Evolutionary conservation across 2,888 invertebrate genomes (phyloP), one percentile per base, ranked within the genome.

Genomic region (Harpalus rubripes): DNA sequence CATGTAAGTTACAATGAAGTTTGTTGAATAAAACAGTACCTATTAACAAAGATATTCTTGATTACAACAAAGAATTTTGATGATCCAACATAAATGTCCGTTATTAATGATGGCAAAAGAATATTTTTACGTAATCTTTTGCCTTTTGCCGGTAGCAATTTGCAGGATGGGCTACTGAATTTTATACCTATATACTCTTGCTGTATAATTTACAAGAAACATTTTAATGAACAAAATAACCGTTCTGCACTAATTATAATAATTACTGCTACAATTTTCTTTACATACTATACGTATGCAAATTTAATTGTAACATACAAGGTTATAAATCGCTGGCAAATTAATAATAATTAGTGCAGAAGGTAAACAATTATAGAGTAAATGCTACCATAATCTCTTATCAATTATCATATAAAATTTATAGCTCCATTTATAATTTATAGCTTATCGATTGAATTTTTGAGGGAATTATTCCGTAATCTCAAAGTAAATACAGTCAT

Each of bases 191-290:
- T 61, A 83, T 76, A 39, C 63, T 16, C 56, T 32, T 61, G 68
- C 72, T 61, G 63, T 83, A 59, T 83, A 83, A 83, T 83, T 83
- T 83, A 16, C 44, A 15, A 72, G 83, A 83, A 74, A 76, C 61
- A 83, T 74, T 83, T 83, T 83, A 83, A 83, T 83, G 83, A 83
- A 83, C 83, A 83, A 83, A 83, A 83, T 83, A 74, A 83, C 83
- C 74, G 61, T 18, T 83, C 22, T 61, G 32, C 59, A 18, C 61
- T 83, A 83, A 83, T 83, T 74, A 83, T 83, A 41, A 76, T 83
- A 83, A 83, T 83, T 74, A 83, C 74, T 74, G 26, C n/a, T 83
- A 83, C 74, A 59, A 41, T 83, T 82, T 82, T 72, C 82, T 18
- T 81, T 68, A 22, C 82, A 32, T 63, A 68, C 61, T 65, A 65